A percentile compares a stretch with the other conserved stretches of the same genome.
Conservation (phyloP, 2,113 vertebrate genomes). For the Furnarius figulus region DNA sequence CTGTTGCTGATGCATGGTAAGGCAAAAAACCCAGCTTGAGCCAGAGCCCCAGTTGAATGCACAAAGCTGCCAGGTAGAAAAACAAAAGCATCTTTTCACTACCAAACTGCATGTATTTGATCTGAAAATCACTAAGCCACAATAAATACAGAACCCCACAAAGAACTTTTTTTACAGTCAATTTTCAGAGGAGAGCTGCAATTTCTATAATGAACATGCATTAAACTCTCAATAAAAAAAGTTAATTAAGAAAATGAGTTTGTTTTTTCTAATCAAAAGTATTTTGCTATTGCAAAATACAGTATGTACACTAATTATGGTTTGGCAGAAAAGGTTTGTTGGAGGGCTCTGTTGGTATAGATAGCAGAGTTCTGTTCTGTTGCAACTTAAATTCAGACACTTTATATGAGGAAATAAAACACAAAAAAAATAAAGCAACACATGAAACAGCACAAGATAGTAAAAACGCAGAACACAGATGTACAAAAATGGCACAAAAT, state of each 20-base stretch:
- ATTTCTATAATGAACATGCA: constrained; percentile 44
- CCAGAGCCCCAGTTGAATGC: background rate
- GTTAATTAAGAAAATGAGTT: constrained; percentile 58
- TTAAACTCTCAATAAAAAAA: constrained; percentile 45
- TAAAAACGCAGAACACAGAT: background rate
- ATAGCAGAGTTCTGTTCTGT: background rate
- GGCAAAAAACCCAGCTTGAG: constrained; percentile 27
- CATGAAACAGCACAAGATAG: background rate
- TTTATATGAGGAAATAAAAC: background rate
- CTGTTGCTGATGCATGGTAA: constrained; percentile 27
- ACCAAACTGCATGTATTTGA: constrained; percentile 2
- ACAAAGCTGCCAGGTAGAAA: constrained; percentile 24
- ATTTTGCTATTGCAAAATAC: constrained; percentile 17
- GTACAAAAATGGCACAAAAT: background rate
- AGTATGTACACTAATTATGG: background rate
- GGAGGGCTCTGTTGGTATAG: background rate
- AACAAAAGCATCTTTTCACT: constrained; percentile 4
- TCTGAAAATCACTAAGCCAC: constrained; percentile 27
- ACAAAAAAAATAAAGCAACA: background rate
- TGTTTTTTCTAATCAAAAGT: background rate
- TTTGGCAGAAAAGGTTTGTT: background rate
- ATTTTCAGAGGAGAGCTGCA: constrained; percentile 8
- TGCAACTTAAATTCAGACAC: background rate
- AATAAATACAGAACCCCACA: constrained; percentile 5
- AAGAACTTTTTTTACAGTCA: background rate